Conservation (phyloP, 2,113 vertebrate genomes). For the Chionodraco myersi region DNA sequence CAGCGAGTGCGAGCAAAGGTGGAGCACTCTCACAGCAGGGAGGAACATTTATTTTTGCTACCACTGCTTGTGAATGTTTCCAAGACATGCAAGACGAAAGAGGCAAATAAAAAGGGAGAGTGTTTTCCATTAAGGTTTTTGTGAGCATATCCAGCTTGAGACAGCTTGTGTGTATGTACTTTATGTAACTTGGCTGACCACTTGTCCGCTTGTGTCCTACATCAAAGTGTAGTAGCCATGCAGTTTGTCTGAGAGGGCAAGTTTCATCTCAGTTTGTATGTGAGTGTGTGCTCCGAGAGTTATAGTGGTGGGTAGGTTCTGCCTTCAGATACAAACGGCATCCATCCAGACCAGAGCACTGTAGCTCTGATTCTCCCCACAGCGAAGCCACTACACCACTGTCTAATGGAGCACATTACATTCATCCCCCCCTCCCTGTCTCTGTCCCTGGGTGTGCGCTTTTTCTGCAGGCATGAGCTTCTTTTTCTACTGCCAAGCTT, state of each 20-base stretch:
- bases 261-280: constrained; percentile 58
- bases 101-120: not conserved
- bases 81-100: not conserved
- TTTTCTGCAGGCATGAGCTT: not conserved
- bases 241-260: constrained; percentile 45
- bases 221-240: constrained; percentile 40
- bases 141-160: not conserved
- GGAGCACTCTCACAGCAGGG: constrained; percentile 32
- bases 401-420: constrained; percentile 38
- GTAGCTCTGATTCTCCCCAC: constrained; percentile 60
- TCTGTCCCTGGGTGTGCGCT: not conserved
- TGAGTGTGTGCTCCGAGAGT: constrained; percentile 41
- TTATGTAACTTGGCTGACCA: constrained; percentile 21
- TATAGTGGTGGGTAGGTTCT: constrained; percentile 39
- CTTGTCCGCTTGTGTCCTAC: constrained; percentile 33
- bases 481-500: not conserved
- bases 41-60: constrained; percentile 2
- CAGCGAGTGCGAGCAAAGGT: constrained; percentile 31
- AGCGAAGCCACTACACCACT: constrained; percentile 49
- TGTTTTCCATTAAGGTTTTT: constrained; percentile 37
- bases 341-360: constrained; percentile 56
- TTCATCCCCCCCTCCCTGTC: constrained; percentile 8
- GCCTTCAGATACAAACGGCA: constrained; percentile 65
- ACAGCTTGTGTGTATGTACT: not conserved
- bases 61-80: constrained; percentile 20